Evolutionary conservation across 2,797 vertebrate genomes (phyloP).

Genomic region (Gorsachius magnificus): DNA sequence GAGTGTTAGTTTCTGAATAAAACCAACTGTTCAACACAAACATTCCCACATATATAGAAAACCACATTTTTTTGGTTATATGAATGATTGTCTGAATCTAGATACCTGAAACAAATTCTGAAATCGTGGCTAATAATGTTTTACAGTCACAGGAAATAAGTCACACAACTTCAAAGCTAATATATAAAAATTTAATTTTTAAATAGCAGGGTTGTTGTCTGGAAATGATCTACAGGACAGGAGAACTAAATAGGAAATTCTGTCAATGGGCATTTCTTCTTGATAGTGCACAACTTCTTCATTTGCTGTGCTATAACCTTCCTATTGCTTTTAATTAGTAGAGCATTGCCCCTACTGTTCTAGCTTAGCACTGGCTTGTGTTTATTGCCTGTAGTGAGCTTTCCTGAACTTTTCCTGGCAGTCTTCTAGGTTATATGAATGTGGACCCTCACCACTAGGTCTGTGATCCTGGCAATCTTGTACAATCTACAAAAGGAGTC

Average conservation of each 20-base stretch:
- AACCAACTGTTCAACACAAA: background rate
- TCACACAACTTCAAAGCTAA: conserved; percentile 22
- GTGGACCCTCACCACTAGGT: fast-evolving
- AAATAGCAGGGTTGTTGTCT: background rate
- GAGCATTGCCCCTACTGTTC: background rate
- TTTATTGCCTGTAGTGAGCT: background rate
- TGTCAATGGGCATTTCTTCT: background rate
- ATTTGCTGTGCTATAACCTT: background rate
- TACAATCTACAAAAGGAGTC: background rate
- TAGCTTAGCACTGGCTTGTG: background rate
- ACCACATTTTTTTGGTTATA: background rate
- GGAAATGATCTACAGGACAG: background rate
- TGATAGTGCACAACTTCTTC: background rate
- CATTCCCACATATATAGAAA: background rate
- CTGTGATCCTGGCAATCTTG: background rate
- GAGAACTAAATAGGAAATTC: background rate
- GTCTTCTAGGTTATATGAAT: background rate
- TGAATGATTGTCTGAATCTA: background rate
- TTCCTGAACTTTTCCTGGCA: background rate
- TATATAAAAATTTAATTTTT: conserved; percentile 32
- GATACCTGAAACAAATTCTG: background rate
- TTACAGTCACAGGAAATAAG: conserved; percentile 13
- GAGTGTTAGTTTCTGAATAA: background rate
- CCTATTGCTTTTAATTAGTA: background rate
- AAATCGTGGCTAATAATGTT: background rate